Conservation (phyloP, 2,888 invertebrate genomes). For the Neelides folsomi region DNA sequence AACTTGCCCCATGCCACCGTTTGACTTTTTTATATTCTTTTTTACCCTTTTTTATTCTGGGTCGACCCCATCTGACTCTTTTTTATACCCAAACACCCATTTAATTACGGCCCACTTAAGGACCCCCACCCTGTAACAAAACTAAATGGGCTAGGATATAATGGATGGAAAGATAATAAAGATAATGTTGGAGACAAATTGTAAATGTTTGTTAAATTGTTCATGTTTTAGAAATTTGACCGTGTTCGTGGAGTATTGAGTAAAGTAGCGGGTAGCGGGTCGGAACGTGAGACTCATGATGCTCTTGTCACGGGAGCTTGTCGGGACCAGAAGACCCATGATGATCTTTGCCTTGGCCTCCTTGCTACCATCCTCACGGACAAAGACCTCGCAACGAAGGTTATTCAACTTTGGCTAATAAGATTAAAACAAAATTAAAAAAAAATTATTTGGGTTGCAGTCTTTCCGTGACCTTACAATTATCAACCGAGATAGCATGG, state of each 20-base stretch:
- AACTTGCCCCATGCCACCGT: slow-evolving; percentile 3
- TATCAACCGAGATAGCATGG: slow-evolving; percentile 76
- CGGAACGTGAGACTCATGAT: slow-evolving; percentile 88
- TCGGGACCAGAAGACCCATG: slow-evolving; percentile 68
- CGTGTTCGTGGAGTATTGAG: slow-evolving; percentile 65
- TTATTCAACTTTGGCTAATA: slow-evolving; percentile 20
- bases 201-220: slow-evolving; percentile 8
- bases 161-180: too few species aligned
- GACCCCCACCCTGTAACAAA: too few species aligned
- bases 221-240: slow-evolving; percentile 69
- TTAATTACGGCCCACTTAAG: not conserved
- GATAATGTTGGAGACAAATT: too few species aligned
- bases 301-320: slow-evolving; percentile 76
- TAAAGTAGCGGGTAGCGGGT: slow-evolving; percentile 61
- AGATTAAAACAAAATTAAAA: not conserved
- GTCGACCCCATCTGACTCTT: too few species aligned
- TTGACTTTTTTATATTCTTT: not conserved
- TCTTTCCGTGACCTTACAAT: slow-evolving; percentile 83
- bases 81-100: too few species aligned
- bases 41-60: slow-evolving; percentile 9
- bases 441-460: slow-evolving; percentile 34
- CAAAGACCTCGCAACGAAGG: slow-evolving; percentile 60
- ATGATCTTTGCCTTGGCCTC: slow-evolving; percentile 83
- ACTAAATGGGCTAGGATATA: too few species aligned
- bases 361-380: slow-evolving; percentile 78